Evolutionary conservation across 2,888 invertebrate genomes (phyloP).

Genomic region (Drosophila merina): DNA sequence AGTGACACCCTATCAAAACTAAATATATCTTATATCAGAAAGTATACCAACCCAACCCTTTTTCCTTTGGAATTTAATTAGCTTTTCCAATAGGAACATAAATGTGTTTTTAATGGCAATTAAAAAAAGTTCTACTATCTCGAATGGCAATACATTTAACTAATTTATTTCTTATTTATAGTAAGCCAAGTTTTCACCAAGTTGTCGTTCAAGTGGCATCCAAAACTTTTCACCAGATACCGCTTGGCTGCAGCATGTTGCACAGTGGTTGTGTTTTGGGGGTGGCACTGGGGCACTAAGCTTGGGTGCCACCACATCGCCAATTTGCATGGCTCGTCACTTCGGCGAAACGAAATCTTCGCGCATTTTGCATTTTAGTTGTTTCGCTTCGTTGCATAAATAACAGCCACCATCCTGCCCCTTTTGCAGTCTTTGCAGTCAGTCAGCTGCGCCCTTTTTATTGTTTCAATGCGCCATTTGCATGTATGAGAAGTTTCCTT

Average conservation of each 20-base stretch:
- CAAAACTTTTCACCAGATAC: slow-evolving; percentile 41
- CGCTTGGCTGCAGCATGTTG: slow-evolving; percentile 25
- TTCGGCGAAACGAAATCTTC: slow-evolving; percentile 56
- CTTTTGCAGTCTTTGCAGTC: slow-evolving; percentile 17
- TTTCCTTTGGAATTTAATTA: neutral
- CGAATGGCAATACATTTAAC: slow-evolving; percentile 17
- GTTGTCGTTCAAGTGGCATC: slow-evolving; percentile 28
- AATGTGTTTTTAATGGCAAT: neutral
- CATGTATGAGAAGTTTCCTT: slow-evolving; percentile 48
- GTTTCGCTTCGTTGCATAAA: slow-evolving; percentile 72
- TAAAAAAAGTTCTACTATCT: neutral
- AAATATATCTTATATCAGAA: neutral
- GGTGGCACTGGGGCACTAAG: slow-evolving; percentile 16
- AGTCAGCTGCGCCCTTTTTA: slow-evolving; percentile 52
- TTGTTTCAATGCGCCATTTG: slow-evolving; percentile 64
- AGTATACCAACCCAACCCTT: neutral
- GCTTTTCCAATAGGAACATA: neutral
- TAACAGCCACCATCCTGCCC: slow-evolving; percentile 49
- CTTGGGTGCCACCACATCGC: slow-evolving; percentile 40
- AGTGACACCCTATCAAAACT: neutral
- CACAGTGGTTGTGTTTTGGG: slow-evolving; percentile 9
- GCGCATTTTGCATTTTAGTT: slow-evolving; percentile 65
- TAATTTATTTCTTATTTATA: slow-evolving; percentile 45
- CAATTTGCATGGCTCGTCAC: slow-evolving; percentile 69
- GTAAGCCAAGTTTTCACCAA: slow-evolving; percentile 38